These are phyloP conservation scores for Ochropleura plecta DNA, from an alignment of 2,888 invertebrate species.

Conservation along the genomic window DNA sequence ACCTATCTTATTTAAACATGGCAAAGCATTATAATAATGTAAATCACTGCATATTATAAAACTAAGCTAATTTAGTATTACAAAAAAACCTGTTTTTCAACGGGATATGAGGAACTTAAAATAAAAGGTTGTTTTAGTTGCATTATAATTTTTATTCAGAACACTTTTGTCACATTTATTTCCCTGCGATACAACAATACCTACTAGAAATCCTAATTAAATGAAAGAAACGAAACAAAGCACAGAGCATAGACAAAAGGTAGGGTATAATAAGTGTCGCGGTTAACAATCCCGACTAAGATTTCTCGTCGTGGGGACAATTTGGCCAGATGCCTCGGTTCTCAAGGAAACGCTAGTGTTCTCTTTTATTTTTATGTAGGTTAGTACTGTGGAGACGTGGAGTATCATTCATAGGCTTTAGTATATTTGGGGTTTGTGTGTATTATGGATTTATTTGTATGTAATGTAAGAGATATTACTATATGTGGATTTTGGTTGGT, in stretches of 20 bases:
- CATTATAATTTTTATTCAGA: not conserved
- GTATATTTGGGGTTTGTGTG: slow-evolving; percentile 19
- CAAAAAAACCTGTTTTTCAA: no score
- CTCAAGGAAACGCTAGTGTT: slow-evolving; percentile 41
- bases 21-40: no score
- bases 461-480: not conserved
- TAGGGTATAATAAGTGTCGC: slow-evolving; percentile 58
- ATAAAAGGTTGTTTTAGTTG: no score
- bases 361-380: slow-evolving; percentile 46
- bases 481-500: not conserved
- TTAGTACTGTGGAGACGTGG: slow-evolving; percentile 7
- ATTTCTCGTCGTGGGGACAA: slow-evolving; percentile 56
- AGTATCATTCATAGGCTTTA: slow-evolving; percentile 19
- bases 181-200: slow-evolving; percentile 25
- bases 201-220: slow-evolving; percentile 49
- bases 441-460: slow-evolving; percentile 5
- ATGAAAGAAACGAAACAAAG: slow-evolving; percentile 58
- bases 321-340: slow-evolving; percentile 50
- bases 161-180: not conserved
- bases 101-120: no score
- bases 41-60: no score
- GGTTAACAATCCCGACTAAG: slow-evolving; percentile 62
- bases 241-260: slow-evolving; percentile 54
- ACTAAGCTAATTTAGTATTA: no score
- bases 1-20: no score